These are phyloP conservation scores for Mayetiola destructor DNA, from an alignment of 2,888 invertebrate genomes.

Conservation along the genomic window DNA sequence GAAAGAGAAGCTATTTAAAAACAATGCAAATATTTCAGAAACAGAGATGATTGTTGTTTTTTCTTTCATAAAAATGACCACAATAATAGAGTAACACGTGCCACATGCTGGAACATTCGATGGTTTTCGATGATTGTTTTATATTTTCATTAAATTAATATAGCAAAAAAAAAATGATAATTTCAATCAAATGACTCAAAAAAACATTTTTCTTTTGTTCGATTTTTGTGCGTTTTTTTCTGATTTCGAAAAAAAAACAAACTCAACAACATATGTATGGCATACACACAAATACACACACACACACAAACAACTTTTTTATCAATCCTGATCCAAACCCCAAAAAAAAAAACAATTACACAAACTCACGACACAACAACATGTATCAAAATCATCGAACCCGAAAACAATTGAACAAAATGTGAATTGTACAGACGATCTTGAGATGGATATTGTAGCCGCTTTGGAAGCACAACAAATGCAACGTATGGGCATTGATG, in stretches of 20 bases:
- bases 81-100: background rate
- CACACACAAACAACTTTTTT: background rate
- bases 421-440: slow-evolving; percentile 22
- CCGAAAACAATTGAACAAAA: background rate
- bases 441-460: slow-evolving; percentile 26
- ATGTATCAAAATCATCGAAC: too few relatives aligned
- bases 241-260: background rate
- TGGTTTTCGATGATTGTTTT: background rate
- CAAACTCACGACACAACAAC: background rate
- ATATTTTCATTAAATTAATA: background rate
- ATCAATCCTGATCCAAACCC: background rate
- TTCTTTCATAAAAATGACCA: too few relatives aligned
- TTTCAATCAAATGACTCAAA: background rate
- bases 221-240: background rate
- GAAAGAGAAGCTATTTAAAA: background rate
- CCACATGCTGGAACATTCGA: background rate
- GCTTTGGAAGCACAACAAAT: slow-evolving; percentile 22
- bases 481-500: slow-evolving; percentile 10
- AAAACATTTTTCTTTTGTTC: background rate
- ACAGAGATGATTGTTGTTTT: too few relatives aligned
- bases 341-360: background rate
- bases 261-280: background rate
- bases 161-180: background rate
- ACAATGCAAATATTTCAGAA: background rate
- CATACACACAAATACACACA: background rate